phyloP scores from a whole-genome alignment of 2,113 vertebrate species.

The Atractosteus spatula region DNA sequence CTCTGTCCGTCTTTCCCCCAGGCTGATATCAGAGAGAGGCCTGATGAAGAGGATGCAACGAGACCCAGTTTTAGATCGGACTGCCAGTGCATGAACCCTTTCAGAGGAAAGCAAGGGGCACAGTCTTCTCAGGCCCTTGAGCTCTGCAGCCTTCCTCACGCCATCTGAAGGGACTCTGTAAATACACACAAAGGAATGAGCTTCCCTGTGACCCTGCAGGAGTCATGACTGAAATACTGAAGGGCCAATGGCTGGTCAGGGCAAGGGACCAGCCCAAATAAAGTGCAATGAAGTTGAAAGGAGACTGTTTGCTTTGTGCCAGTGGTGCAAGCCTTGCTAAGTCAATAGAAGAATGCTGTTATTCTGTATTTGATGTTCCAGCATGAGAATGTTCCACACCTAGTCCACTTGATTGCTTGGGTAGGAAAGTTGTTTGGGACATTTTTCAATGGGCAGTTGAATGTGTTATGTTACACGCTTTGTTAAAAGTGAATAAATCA shows the following conservation, averaged over 20 bases:
- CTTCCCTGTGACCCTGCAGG: conserved; percentile 22
- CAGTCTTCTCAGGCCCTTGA: conserved; percentile 29
- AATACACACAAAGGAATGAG: conserved; percentile 39
- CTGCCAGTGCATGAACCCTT: conserved; percentile 21
- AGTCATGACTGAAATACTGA: conserved; percentile 6
- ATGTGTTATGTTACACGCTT: conserved; percentile 13
- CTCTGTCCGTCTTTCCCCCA: conserved; percentile 33
- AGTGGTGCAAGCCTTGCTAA: conserved; percentile 20
- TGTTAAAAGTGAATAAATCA: background rate
- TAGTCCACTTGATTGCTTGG: background rate
- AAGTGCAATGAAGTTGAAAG: conserved; percentile 48
- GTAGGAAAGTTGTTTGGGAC: too few species aligned
- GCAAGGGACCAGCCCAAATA: conserved; percentile 29
- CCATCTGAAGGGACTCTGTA: conserved; percentile 38
- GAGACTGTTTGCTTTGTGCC: background rate
- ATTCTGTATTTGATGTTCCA: conserved; percentile 1
- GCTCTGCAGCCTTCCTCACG: conserved; percentile 25
- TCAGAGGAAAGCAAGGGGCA: conserved; percentile 25
- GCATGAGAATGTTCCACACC: background rate
- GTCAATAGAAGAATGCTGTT: conserved; percentile 20
- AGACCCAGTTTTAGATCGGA: conserved; percentile 53
- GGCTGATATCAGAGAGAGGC: conserved; percentile 58
- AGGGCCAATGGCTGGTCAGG: conserved; percentile 18
- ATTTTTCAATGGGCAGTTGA: background rate
- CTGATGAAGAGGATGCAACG: conserved; percentile 45